Base-by-base conservation (phyloP, 2,888 invertebrate genomes). In the Laspeyria flexula region DNA sequence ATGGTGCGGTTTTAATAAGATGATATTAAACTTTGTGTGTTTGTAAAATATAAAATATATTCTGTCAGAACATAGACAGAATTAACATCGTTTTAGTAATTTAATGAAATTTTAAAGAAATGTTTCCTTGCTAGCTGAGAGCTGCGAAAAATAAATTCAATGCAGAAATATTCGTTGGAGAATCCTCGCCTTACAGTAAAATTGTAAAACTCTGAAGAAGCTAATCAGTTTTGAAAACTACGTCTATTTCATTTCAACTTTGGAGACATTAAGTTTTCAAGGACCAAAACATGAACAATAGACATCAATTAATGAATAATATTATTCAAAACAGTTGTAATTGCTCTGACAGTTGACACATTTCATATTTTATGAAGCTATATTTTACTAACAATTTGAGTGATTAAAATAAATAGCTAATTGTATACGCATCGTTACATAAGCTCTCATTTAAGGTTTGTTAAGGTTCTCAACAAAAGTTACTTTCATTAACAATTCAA, bases 401-500 rank as follows among this genome's bases (percentile, higher is more conserved):
- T 42, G 21, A 30, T 53, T 38, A 34, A 33, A 54, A 51, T 68
- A 49, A 54, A 54, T 42, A 44, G 34, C 40, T 54, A 43, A 56
- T 63, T 35, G 33, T 45, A 37, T 37, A 46, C 49, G 52, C 46
- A n/a, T 55, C 40, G 45, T 57, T 46, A 40, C 21, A n/a, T 41
- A 44, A 43, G 35, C 35, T 65, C 39, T 44, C 40, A 55, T 18
- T 52, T 46, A 34, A 31, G 38, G 41, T 31, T 33, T 11, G 27
- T 37, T 43, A 38, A 33, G 27, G 34, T 30, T 45, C 46, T 55
- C 50, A 35, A 48, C 39, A 40, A 57, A 60, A 57, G 34, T 38
- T 44, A 31, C 34, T 54, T 48, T 46, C 40, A 58, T 65, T 50
- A 64, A 60, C 37, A 51, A 67, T 58, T 64, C 61, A 64, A 12